phyloP scores from a whole-genome alignment of 1,140 invertebrate genomes.

The Diabrotica virgifera region DNA sequence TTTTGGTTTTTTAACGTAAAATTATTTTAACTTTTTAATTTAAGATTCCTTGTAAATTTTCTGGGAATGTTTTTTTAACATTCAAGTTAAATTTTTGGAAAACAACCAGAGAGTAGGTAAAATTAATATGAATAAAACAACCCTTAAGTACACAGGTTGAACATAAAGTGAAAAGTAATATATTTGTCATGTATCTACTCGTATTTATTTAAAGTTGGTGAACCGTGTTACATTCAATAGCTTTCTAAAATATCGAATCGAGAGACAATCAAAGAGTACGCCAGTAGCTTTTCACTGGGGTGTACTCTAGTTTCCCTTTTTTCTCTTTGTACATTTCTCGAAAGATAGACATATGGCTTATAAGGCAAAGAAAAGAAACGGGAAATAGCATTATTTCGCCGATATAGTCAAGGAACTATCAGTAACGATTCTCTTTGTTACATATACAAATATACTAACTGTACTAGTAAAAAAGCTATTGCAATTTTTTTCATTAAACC shows the following conservation, averaged over 20 bases:
- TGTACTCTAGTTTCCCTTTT: background rate
- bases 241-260: conserved; percentile 2
- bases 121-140: too few relatives aligned
- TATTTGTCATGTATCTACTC: background rate
- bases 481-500: too few relatives aligned
- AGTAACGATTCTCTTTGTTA: too few relatives aligned
- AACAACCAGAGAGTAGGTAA: too few relatives aligned
- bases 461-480: too few relatives aligned
- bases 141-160: too few relatives aligned
- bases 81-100: too few relatives aligned
- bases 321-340: background rate
- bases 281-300: background rate
- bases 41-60: too few relatives aligned
- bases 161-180: background rate
- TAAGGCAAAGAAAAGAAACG: background rate
- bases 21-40: too few relatives aligned
- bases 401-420: background rate
- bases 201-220: background rate
- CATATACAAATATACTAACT: too few relatives aligned
- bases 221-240: background rate
- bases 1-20: too few relatives aligned
- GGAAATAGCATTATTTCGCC: conserved; percentile 2
- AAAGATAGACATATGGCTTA: conserved; percentile 2
- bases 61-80: too few relatives aligned
- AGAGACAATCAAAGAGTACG: conserved; percentile 2